phyloP scores from a whole-genome alignment of 2,113 vertebrate species.

The Rousettus leschenaultii region DNA sequence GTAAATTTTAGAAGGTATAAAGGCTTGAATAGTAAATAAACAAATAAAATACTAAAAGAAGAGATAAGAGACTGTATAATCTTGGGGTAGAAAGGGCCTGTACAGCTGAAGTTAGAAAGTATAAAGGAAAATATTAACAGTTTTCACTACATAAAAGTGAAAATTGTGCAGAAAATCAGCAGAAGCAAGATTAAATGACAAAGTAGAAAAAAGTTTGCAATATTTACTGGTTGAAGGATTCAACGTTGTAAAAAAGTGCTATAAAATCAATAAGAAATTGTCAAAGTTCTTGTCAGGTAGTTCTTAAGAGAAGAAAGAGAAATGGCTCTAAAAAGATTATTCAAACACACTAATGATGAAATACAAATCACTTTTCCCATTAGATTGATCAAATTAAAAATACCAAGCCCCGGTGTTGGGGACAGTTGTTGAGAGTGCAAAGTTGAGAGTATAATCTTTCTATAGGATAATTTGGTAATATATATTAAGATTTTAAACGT shows the following conservation, averaged over 20 bases:
- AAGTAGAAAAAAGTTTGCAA: not conserved
- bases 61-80: not conserved
- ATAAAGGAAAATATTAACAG: not conserved
- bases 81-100: not conserved
- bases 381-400: conserved; percentile 6
- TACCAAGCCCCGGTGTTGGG: not conserved
- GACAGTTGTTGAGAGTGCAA: not conserved
- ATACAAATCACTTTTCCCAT: not conserved
- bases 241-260: not conserved
- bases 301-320: not conserved
- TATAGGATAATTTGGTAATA: not conserved
- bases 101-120: not conserved
- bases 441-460: not conserved
- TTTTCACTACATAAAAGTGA: conserved; percentile 20
- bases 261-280: not conserved
- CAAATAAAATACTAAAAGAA: not conserved
- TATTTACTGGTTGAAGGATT: not conserved
- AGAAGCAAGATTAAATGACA: conserved; percentile 24
- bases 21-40: not conserved
- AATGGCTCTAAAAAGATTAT: not conserved
- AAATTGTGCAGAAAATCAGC: not conserved
- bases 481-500: not conserved
- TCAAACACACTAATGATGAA: not conserved
- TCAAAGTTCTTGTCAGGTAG: not conserved
- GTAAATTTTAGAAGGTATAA: not conserved